Evolutionary conservation across 2,888 invertebrate genomes (phyloP).

Genomic region (Anticlea derivata): DNA sequence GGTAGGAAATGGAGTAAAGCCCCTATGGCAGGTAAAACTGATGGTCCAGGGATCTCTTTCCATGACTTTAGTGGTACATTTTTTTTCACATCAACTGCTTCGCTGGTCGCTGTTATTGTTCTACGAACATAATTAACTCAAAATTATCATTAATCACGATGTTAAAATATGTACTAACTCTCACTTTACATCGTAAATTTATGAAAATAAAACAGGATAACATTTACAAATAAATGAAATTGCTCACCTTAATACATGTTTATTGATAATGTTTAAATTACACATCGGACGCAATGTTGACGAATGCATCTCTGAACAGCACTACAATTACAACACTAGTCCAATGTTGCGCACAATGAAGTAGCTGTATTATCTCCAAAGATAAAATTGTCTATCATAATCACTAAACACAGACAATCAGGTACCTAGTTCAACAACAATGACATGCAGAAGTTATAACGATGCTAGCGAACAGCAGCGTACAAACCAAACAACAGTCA

Average conservation of each 20-base stretch:
- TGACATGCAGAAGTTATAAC: not conserved
- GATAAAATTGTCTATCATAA: slow-evolving; percentile 8
- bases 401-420: not conserved
- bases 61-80: slow-evolving; percentile 46
- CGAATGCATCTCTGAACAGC: slow-evolving; percentile 8
- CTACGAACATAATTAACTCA: slow-evolving; percentile 23
- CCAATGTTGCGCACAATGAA: not conserved
- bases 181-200: too few relatives aligned
- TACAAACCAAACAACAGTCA: slow-evolving; percentile 11
- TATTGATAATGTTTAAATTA: slow-evolving; percentile 1
- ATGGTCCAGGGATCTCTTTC: slow-evolving; percentile 76
- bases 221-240: too few relatives aligned
- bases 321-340: not conserved
- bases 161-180: too few relatives aligned
- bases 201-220: too few relatives aligned
- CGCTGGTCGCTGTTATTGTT: slow-evolving; percentile 27
- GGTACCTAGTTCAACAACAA: too few relatives aligned
- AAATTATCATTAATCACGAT: too few relatives aligned
- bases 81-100: slow-evolving; percentile 21
- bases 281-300: slow-evolving; percentile 8
- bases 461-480: not conserved
- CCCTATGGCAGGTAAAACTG: slow-evolving; percentile 66
- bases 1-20: slow-evolving; percentile 52
- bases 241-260: slow-evolving; percentile 14
- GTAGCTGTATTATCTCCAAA: not conserved